Evolutionary conservation across 2,888 invertebrate species (phyloP), one percentile per base, ranked within the genome.

Genomic region (Spialia ferax): DNA sequence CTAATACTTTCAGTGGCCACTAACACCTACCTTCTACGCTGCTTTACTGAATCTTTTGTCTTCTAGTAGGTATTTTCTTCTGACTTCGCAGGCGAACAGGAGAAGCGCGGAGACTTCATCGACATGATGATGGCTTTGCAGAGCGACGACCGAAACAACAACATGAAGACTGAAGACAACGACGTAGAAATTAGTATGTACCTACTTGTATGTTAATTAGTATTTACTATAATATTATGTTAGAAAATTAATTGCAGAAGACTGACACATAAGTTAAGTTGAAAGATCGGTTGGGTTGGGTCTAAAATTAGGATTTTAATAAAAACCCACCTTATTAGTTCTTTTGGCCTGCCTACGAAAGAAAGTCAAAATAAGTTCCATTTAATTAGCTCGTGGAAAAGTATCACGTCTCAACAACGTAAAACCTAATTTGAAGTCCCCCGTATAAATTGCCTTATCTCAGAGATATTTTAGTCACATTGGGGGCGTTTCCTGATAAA

Each of bases 111-210:
- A 0, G 95, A 95, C 77, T 93, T 95, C 71, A 91, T 95, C 5
- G 95, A 95, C 78, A 91, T 94, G 86, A 91, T 95, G 88, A 91
- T 95, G 86, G 86, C 94, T 1, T 74, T 94, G 2, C 86, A 90
- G 18, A 85, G 78, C 23, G 93, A 94, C 20, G 91, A 91, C 52
- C 79, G 63, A 10, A 88, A 88, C 69, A 87, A 89, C 67, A 87
- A 87, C 68, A 70, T 69, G 22, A 80, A 79, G n/a, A 78, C 80
- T 0, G 83, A 84, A 1, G 81, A 82, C 0, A 87, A 87, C 10
- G 89, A 91, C 69, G 87, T 89, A 13, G 88, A 89, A 72, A 93
- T 93, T 56, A 93, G 93, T 93, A 70, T 86, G 93, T 81, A 15
- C 0, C 26, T 26, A 26, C n/a, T 38, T 29, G 4, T 38, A 4